Percentiles rank a stretch among this genome's conserved stretches.
phyloP scores from a whole-genome alignment of 2,888 invertebrate species.

The Parochlus steinenii region DNA sequence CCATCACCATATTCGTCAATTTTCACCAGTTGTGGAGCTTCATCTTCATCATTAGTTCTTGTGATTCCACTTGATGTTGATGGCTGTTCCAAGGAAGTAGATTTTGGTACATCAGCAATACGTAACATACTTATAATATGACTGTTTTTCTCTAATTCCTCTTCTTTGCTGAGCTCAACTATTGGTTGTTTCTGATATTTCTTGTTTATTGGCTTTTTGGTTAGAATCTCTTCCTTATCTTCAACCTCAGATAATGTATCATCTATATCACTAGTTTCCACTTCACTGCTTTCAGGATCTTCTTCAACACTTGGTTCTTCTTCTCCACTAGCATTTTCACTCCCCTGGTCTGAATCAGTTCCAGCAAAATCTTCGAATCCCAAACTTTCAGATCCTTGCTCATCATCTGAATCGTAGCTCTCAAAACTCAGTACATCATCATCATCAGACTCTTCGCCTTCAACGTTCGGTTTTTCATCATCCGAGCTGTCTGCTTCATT shows the following conservation, averaged over 20 bases:
- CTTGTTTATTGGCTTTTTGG: slow-evolving; percentile 4
- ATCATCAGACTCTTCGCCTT: slow-evolving; percentile 23
- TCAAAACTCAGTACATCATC: slow-evolving; percentile 32
- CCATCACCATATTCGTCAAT: slow-evolving; percentile 65
- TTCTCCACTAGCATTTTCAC: slow-evolving; percentile 16
- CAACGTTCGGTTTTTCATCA: slow-evolving; percentile 24
- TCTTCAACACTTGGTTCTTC: slow-evolving; percentile 12
- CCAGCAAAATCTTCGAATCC: slow-evolving; percentile 16
- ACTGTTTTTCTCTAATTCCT: slow-evolving; percentile 6
- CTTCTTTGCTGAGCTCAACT: slow-evolving; percentile 12
- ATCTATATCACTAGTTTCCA: no score
- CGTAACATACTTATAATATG: no score
- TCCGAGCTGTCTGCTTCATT: slow-evolving; percentile 33
- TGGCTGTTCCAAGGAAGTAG: slow-evolving; percentile 7
- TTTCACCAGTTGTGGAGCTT: no score
- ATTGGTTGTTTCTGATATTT: slow-evolving; percentile 6
- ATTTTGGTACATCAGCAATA: no score
- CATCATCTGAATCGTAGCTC: slow-evolving; percentile 36
- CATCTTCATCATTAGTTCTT: slow-evolving; percentile 8
- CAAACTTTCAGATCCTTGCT: slow-evolving; percentile 20
- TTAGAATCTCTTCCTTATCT: slow-evolving; percentile 10
- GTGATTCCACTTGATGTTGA: slow-evolving; percentile 4
- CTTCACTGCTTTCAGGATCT: slow-evolving; percentile 13
- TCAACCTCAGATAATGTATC: no score
- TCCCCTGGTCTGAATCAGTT: slow-evolving; percentile 20